A percentile compares a stretch with the other conserved stretches of the same genome.
These are phyloP conservation scores for Anthonomus grandis DNA, from an alignment of 1,140 invertebrate species.

Conservation along the genomic window DNA sequence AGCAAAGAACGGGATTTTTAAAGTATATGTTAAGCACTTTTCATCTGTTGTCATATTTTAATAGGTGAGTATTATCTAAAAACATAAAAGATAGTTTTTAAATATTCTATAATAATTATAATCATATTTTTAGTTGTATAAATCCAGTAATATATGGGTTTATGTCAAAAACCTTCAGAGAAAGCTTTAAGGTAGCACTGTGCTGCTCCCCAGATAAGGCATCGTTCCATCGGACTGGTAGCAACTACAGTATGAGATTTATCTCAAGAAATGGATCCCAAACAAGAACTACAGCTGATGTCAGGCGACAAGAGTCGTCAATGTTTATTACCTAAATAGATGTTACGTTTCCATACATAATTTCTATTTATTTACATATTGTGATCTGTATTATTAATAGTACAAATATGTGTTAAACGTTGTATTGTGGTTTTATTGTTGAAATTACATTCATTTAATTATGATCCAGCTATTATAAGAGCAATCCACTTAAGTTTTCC, in stretches of 20 bases:
- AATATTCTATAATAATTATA: background rate
- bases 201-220: constrained; percentile 32
- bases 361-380: background rate
- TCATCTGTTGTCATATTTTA: constrained; percentile 65
- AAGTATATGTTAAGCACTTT: constrained; percentile 64
- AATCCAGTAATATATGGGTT: constrained; percentile 79
- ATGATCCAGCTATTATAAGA: too few species aligned
- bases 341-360: background rate
- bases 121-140: constrained; percentile 58
- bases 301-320: constrained; percentile 36
- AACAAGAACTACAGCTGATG: constrained; percentile 38
- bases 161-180: constrained; percentile 75
- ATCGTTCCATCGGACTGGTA: constrained; percentile 21
- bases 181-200: constrained; percentile 54
- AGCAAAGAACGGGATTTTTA: constrained; percentile 52
- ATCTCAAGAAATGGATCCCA: constrained; percentile 39
- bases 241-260: constrained; percentile 35
- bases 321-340: background rate
- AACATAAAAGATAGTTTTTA: background rate
- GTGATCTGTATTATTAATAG: too few species aligned
- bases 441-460: too few species aligned
- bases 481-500: too few species aligned
- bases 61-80: constrained; percentile 56
- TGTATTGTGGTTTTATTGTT: too few species aligned
- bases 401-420: too few species aligned